Base-by-base conservation (phyloP, 64 coral and sea anemone genomes). In the Orbicella faveolata region DNA sequence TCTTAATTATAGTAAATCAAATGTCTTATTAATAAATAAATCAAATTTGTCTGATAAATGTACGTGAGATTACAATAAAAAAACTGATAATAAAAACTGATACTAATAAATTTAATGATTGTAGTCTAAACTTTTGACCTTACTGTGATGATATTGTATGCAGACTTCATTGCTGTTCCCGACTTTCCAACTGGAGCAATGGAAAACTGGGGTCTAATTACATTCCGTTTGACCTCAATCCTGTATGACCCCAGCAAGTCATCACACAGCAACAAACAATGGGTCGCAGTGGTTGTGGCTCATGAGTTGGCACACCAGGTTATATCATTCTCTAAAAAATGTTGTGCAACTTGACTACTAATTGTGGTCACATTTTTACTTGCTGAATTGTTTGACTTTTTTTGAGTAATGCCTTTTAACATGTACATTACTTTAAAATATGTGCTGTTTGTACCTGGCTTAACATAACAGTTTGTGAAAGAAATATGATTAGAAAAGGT, bases 161-260 rank as follows among this genome's bases (percentile, higher is more conserved):
- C 88, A 98, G 96, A 98, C 88, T 81, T 98, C 65, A 98, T 98
- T 87, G 96, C 96, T 15, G 93, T 98, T 64, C 96, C 96, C n/a
- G 96, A 98, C 75, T 98, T 98, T 83, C 54, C 93, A 87, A 93
- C 83, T 77, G 93, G 93, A 61, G 96, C 96, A 44, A 98, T 98
- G 96, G 96, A 98, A 84, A 98, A 98, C 88, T 98, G 96, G 96
- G 96, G 96, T 59, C 68, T 98, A 86, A 95, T 98, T 12, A 95
- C 93, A 23, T 98, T 95, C 89, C 93, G 94, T 52, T 88, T 98
- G 91, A 98, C 93, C 34, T 95, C 96, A 75, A 93, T 98, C 69
- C 84, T 98, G 83, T 91, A 88, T 91, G 79, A 98, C 73, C 88
- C 74, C 3, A 73, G 87, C 64, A 75, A 93, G 36, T 95, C 96